Percentiles rank a stretch among this genome's conserved stretches.
phyloP scores from a whole-genome alignment of 2,888 invertebrate genomes.

The Agrotis ipsilon region DNA sequence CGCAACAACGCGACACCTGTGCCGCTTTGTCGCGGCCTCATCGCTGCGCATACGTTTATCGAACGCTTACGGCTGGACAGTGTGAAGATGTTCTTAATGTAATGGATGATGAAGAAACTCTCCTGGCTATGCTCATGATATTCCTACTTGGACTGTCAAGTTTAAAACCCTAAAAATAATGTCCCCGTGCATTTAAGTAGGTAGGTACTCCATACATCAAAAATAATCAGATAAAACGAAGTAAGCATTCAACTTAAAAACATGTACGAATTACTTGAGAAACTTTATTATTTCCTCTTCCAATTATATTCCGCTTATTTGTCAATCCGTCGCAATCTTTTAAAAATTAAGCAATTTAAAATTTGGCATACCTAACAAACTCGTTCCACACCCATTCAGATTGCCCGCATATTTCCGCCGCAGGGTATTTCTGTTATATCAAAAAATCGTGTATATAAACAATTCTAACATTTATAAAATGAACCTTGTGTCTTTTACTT shows the following conservation, averaged over 20 bases:
- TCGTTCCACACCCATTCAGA: conserved; percentile 65
- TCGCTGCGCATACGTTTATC: no score
- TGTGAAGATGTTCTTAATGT: no score
- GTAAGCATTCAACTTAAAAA: conserved; percentile 46
- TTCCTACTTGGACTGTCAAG: not conserved
- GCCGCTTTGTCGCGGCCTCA: no score
- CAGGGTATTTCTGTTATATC: conserved; percentile 50
- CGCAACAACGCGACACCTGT: no score
- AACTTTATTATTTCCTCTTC: conserved; percentile 62
- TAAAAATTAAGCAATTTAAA: conserved; percentile 66
- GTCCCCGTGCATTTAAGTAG: not conserved
- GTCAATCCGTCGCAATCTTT: conserved; percentile 65
- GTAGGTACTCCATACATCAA: conserved; percentile 27
- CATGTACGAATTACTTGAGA: conserved; percentile 45
- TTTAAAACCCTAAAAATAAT: not conserved
- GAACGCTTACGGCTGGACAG: no score
- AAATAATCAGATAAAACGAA: conserved; percentile 39
- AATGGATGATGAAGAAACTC: no score
- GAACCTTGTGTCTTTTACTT: not conserved
- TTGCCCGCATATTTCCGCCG: conserved; percentile 57
- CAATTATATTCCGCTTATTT: conserved; percentile 63
- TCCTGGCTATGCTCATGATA: no score
- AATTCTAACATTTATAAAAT: not conserved
- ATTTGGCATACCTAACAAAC: conserved; percentile 67
- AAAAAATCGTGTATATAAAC: conserved; percentile 16